Evolutionary conservation across 2,888 invertebrate species (phyloP).

Genomic region (Platerodrilus igneus): DNA sequence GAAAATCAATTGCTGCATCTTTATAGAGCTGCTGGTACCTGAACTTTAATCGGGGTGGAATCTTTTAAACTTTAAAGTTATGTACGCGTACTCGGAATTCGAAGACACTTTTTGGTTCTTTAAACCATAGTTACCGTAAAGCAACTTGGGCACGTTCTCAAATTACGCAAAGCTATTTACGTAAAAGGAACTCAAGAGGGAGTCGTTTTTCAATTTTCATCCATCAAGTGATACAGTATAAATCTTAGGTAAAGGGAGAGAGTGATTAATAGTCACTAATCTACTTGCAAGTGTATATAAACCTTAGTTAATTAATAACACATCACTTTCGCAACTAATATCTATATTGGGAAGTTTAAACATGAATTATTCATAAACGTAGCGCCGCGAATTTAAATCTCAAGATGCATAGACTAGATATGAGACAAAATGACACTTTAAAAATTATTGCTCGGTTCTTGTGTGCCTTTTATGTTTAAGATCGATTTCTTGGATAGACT

Average conservation of each 20-base stretch:
- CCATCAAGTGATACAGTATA: conserved; percentile 37
- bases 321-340: conserved; percentile 41
- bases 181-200: too few species aligned
- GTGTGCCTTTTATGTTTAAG: conserved; percentile 20
- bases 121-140: too few species aligned
- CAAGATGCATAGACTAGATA: conserved; percentile 37
- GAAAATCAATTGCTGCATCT: conserved; percentile 34
- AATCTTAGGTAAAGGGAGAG: conserved; percentile 36
- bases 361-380: conserved; percentile 44
- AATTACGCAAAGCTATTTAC: neutral
- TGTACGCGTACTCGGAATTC: conserved; percentile 5
- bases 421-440: conserved; percentile 27
- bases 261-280: conserved; percentile 41
- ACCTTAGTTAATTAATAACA: conserved; percentile 44
- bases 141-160: too few species aligned
- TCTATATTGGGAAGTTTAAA: conserved; percentile 41
- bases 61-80: conserved; percentile 18
- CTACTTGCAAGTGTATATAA: conserved; percentile 34
- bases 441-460: conserved; percentile 28
- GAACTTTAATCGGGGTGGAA: conserved; percentile 22
- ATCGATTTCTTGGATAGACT: conserved; percentile 15
- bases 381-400: conserved; percentile 43
- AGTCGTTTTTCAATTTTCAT: conserved; percentile 32
- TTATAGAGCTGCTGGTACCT: conserved; percentile 26
- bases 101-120: conserved; percentile 1